Base-by-base conservation (phyloP, 2,797 vertebrate genomes). In the Mallotus villosus region DNA sequence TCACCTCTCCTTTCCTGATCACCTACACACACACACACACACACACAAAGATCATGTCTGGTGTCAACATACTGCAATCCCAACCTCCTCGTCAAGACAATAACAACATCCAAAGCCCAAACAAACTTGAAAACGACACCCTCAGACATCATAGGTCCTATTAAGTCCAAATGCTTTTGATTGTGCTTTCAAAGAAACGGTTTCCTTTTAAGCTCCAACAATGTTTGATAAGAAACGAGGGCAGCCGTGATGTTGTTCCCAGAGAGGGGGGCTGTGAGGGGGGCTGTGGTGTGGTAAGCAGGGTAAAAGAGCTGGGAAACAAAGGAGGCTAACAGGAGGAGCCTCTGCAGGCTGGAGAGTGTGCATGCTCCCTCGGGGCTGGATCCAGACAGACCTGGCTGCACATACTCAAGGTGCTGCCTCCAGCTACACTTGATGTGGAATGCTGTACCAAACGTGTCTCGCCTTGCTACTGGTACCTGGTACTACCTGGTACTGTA, bases 1-100 rank as follows among this genome's bases (percentile, higher is more conserved):
- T 99, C 85, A 99, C 98, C 86, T 99, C 98, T 34, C 98, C 98
- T 87, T 99, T 99, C 79, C 97, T 93, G 68, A 99, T 99, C 84
- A 99, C 98, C 98, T 99, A 84, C 63, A 76, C 1, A 2, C 72
- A 71, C 14, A 57, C 29, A 53, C 24, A 58, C 27, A 22, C 53
- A 68, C 57, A 58, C 64, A 62, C 41, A 34, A 24, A 55, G 32
- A 12, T 24, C 81, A 19, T 77, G 60, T 22, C 51, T 69, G 57
- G 71, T 32, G 72, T 78, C 29, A 75, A 24, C 16, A 4, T 12
- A 46, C 6, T 12, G 73, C 17, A 11, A n/a, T 76, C 34, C 72
- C 77, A 67, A 29, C 3, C 1, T 12, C 17, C 60, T 34, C 32
- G 19, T 60, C n/a, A 63, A 51, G 7, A 51, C 25, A 37, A 57